phyloP scores from a whole-genome alignment of 2,113 vertebrate species.

The Prochilodus magdalenae region DNA sequence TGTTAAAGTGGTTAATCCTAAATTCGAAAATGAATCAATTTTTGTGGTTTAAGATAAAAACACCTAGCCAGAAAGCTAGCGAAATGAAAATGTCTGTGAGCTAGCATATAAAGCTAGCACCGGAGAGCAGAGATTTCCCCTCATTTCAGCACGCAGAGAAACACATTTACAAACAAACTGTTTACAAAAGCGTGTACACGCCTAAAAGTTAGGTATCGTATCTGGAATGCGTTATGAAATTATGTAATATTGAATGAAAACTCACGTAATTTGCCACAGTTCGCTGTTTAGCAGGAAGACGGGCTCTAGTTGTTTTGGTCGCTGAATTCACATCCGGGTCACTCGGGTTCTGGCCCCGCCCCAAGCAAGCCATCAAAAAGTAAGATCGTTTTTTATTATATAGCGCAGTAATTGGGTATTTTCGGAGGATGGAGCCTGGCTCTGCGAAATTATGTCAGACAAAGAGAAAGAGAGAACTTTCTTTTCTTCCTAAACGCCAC shows the following conservation, averaged over 20 bases:
- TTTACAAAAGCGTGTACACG: neutral
- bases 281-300: neutral
- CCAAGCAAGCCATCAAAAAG: too few species aligned
- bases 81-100: neutral
- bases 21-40: too few species aligned
- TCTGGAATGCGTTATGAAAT: neutral
- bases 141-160: neutral
- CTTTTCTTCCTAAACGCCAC: too few species aligned
- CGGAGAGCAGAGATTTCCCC: too few species aligned
- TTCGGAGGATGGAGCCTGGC: too few species aligned
- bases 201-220: too few species aligned
- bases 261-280: constrained; percentile 51
- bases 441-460: too few species aligned
- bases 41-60: neutral
- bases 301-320: constrained; percentile 27
- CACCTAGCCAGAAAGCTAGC: neutral
- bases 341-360: neutral
- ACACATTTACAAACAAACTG: neutral
- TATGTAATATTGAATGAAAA: constrained; percentile 1
- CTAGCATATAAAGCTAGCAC: neutral
- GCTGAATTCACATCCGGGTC: constrained; percentile 53
- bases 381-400: neutral
- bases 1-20: too few species aligned
- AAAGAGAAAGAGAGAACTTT: too few species aligned
- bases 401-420: too few species aligned